Evolutionary conservation across 1,140 invertebrate genomes (phyloP).

Genomic region (Camponotus pennsylvanicus): DNA sequence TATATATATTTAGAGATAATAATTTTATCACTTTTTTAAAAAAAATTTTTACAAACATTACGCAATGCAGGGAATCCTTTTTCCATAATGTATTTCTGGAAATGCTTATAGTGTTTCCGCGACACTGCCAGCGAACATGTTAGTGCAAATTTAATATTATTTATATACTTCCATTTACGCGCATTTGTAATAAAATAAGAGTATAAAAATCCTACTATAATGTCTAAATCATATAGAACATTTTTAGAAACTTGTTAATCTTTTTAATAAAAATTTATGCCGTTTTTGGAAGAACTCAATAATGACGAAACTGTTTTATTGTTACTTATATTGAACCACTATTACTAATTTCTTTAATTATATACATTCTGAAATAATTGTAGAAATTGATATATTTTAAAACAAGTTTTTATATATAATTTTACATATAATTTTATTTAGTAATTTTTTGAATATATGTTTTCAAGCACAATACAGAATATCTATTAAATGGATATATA

Average conservation of each 20-base stretch:
- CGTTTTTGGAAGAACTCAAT: conserved; percentile 64
- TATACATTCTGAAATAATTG: neutral
- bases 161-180: conserved; percentile 69
- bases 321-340: neutral
- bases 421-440: neutral
- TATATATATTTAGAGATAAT: conserved; percentile 42
- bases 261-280: conserved; percentile 81
- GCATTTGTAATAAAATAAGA: conserved; percentile 52
- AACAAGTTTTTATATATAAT: neutral
- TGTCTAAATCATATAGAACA: conserved; percentile 62
- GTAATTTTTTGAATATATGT: conserved; percentile 1
- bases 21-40: conserved; percentile 20
- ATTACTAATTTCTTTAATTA: neutral
- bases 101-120: conserved; percentile 62
- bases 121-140: conserved; percentile 80
- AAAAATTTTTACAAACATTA: conserved; percentile 1
- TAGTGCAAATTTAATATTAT: conserved; percentile 78
- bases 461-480: neutral
- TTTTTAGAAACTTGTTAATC: conserved; percentile 75
- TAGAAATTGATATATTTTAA: neutral
- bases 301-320: neutral
- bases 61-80: neutral
- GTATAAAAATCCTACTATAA: conserved; percentile 60
- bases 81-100: neutral
- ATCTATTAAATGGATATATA: neutral